A percentile compares a stretch with the other conserved stretches of the same genome.
These are phyloP conservation scores for Hepsetus odoe DNA, from an alignment of 2,113 vertebrate genomes.

Conservation along the genomic window DNA sequence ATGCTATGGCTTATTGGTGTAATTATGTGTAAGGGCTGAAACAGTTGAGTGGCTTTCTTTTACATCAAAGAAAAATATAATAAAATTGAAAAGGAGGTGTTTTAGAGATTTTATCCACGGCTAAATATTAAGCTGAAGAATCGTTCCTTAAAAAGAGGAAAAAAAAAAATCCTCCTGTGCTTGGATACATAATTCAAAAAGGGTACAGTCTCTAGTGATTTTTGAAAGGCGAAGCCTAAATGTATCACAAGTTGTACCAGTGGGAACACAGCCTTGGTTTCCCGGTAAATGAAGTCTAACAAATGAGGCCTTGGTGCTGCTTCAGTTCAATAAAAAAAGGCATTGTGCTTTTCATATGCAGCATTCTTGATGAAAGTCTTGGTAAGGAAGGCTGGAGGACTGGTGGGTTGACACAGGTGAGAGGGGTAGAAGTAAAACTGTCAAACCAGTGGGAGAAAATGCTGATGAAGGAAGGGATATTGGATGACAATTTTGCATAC, in stretches of 20 bases:
- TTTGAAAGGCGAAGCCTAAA: constrained; percentile 61
- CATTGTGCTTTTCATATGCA: constrained; percentile 59
- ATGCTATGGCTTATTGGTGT: no score
- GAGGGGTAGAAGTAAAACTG: constrained; percentile 55
- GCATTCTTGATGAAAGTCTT: constrained; percentile 63
- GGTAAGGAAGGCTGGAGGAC: constrained; percentile 41
- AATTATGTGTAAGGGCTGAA: no score
- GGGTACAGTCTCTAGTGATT: constrained; percentile 44
- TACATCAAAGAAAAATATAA: constrained; percentile 21
- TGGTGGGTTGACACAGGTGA: constrained; percentile 39
- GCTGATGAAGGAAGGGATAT: constrained; percentile 71
- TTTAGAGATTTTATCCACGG: constrained; percentile 2
- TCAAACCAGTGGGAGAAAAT: constrained; percentile 63
- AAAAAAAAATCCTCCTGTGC: constrained; percentile 53
- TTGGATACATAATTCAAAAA: constrained; percentile 69
- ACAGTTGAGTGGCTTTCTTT: no score
- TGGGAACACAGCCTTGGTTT: constrained; percentile 22
- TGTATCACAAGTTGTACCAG: constrained; percentile 56
- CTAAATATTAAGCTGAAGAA: constrained; percentile 14
- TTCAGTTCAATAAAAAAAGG: constrained; percentile 48
- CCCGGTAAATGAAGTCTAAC: constrained; percentile 52
- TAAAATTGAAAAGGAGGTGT: constrained; percentile 2
- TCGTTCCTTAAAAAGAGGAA: constrained; percentile 33
- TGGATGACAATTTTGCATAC: constrained; percentile 52
- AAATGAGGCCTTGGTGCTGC: constrained; percentile 38